Evolutionary conservation across 53 echinoderm and acorn worm species (phyloP).

Genomic region (Luidia sarsii): DNA sequence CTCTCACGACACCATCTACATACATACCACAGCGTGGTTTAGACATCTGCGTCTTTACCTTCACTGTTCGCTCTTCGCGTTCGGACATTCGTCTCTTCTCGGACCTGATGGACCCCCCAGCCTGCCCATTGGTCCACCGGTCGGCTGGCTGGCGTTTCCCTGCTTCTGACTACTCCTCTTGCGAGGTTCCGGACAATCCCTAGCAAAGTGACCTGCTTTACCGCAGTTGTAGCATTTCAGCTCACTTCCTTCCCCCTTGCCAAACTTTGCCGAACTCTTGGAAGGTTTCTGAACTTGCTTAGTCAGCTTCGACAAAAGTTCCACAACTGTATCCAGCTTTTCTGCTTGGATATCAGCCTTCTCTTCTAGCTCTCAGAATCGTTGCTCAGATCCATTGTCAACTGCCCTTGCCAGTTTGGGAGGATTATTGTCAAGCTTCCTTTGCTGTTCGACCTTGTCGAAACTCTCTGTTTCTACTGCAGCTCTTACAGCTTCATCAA

Average conservation of each 20-base stretch:
- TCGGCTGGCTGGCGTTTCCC: background rate
- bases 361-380: background rate
- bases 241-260: background rate
- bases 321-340: background rate
- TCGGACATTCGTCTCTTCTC: conserved; percentile 3
- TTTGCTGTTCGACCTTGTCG: background rate
- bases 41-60: background rate
- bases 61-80: background rate
- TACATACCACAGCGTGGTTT: conserved; percentile 14
- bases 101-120: background rate
- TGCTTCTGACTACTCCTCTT: background rate
- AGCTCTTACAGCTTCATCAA: background rate
- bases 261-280: background rate
- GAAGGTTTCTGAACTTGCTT: background rate
- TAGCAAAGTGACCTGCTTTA: background rate
- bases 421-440: background rate
- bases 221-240: conserved; percentile 2
- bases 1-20: conserved; percentile 36
- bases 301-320: background rate
- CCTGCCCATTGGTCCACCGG: conserved; percentile 26
- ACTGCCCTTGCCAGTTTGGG: background rate
- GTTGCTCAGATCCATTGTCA: background rate
- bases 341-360: background rate
- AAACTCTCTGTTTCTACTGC: background rate
- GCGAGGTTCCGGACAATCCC: background rate